These are phyloP conservation scores for Ceratitis capitata DNA, from an alignment of 1,140 invertebrate species.

Conservation along the genomic window DNA sequence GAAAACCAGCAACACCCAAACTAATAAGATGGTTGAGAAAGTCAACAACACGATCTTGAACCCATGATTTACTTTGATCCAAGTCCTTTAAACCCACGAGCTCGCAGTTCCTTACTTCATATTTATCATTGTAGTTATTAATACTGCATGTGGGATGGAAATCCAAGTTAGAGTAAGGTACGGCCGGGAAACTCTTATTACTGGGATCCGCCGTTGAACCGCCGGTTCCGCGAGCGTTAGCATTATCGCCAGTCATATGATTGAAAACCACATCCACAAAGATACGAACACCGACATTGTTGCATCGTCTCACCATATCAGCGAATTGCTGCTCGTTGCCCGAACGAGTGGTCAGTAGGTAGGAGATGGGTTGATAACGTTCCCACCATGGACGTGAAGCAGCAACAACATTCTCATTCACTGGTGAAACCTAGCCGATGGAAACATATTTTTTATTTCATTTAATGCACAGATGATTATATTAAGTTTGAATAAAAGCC, in stretches of 20 bases:
- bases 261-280: conserved; percentile 84
- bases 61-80: conserved; percentile 71
- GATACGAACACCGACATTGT: conserved; percentile 77
- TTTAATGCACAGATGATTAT: not conserved
- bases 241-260: conserved; percentile 77
- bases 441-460: not conserved
- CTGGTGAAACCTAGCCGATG: conserved; percentile 54
- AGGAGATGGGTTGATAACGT: conserved; percentile 90
- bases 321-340: conserved; percentile 77
- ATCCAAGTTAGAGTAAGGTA: conserved; percentile 70
- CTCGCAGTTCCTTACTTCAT: conserved; percentile 77
- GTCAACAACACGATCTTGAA: conserved; percentile 73
- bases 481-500: not conserved
- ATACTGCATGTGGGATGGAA: conserved; percentile 70
- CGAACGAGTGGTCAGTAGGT: conserved; percentile 79
- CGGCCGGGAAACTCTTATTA: conserved; percentile 69
- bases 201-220: conserved; percentile 69
- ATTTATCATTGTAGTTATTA: conserved; percentile 69
- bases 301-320: conserved; percentile 79
- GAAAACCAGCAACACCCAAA: conserved; percentile 82
- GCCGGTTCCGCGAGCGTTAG: conserved; percentile 66
- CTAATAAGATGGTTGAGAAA: conserved; percentile 76
- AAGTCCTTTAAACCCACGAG: conserved; percentile 78
- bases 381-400: conserved; percentile 79
- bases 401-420: conserved; percentile 57